phyloP scores from a whole-genome alignment of 1,140 invertebrate species.

The Metopolophium dirhodum region DNA sequence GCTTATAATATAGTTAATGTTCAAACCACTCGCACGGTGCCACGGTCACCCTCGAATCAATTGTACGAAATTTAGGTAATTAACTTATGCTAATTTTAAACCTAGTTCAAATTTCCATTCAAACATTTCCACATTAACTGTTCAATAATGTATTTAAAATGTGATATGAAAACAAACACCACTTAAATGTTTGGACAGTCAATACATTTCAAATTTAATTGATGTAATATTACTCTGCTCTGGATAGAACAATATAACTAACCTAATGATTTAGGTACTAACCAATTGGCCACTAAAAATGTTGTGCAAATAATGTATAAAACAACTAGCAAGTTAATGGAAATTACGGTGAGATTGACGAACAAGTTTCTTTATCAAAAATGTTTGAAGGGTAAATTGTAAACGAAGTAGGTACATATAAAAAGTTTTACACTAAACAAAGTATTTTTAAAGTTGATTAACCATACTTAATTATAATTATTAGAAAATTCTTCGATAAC shows the following conservation, averaged over 20 bases:
- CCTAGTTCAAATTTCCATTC: background rate
- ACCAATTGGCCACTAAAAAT: background rate
- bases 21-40: background rate
- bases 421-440: background rate
- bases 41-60: background rate
- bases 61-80: background rate
- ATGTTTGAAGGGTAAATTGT: background rate
- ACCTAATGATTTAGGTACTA: background rate
- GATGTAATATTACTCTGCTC: background rate
- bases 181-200: background rate
- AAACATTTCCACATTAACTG: background rate
- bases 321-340: background rate
- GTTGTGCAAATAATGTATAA: background rate
- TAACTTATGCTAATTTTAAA: constrained; percentile 20
- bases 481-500: background rate
- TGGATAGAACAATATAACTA: background rate
- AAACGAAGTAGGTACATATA: background rate
- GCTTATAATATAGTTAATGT: background rate
- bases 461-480: background rate
- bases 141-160: background rate
- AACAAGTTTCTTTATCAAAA: background rate
- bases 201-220: background rate
- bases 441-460: background rate
- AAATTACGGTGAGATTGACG: background rate
- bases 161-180: background rate